Conservation (phyloP, 2,113 vertebrate genomes). For the Melanerpes aurifrons region DNA sequence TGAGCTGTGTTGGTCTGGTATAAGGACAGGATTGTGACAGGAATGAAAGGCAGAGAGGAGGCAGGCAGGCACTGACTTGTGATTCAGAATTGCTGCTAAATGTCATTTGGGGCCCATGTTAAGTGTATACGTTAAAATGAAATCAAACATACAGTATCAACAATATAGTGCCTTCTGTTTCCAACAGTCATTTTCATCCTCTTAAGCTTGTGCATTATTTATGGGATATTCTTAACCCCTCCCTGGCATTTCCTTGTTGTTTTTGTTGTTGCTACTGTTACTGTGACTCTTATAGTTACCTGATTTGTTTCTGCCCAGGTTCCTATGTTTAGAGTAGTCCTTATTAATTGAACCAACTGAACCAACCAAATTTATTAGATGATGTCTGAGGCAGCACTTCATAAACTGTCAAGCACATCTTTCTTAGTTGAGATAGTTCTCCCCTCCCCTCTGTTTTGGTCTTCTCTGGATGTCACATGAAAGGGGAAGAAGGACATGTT, state of each 20-base stretch:
- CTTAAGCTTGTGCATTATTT: not conserved
- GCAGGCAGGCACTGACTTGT: too few relatives aligned
- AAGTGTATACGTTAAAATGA: not conserved
- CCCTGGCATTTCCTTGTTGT: not conserved
- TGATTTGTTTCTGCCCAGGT: not conserved
- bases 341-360: not conserved
- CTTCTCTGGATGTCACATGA: not conserved
- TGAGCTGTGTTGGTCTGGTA: not conserved
- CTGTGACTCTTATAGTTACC: not conserved
- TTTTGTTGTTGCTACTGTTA: not conserved
- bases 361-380: not conserved
- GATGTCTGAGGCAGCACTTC: fast-evolving
- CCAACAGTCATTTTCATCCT: not conserved
- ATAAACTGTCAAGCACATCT: not conserved
- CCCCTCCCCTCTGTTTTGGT: not conserved
- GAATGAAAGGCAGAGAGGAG: not conserved
- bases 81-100: not conserved
- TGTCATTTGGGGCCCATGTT: not conserved
- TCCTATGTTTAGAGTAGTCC: not conserved
- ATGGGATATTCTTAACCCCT: not conserved
- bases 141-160: not conserved
- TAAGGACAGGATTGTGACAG: not conserved
- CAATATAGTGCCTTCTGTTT: not conserved
- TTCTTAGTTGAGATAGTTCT: not conserved
- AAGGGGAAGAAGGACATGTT: not conserved